Evolutionary conservation across 1,140 invertebrate genomes (phyloP), one percentile per base, ranked within the genome.

Genomic region (Plodia interpunctella): DNA sequence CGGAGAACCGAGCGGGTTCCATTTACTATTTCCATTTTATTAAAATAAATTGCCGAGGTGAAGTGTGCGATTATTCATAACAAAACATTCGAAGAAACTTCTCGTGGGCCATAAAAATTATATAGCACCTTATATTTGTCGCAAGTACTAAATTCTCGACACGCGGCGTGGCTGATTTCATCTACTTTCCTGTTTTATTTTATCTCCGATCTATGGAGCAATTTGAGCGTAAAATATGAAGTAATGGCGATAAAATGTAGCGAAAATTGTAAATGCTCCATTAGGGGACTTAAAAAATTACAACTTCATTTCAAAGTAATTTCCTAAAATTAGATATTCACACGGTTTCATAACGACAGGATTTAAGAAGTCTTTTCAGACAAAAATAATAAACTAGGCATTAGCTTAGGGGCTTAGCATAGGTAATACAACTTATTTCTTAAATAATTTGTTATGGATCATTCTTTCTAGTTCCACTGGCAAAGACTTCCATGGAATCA

Each of bases 101-200:
- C 38, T 44, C 3, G 38, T 44, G 13, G 38, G 38, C 10, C 38
- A 44, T 44, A 44, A 44, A 44, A 44, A n/a, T 44, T 44, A 44
- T 44, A 44, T 44, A 44, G 38, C n/a, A 44, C 13, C 38, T 15
- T 44, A 44, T 44, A 44, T 44, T 44, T 44, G 38, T 44, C 38
- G 38, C 38, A 44, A 44, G 38, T 44, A 44, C 15, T 44, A 44
- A 44, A 44, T 44, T 44, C 38, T 44, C 15, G 38, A n/a, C 38
- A 44, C 38, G 38, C 38, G 13, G 38, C 38, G 13, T 17, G 38
- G 38, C n/a, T 44, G 38, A 44, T 44, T 44, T 17, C 38, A 44
- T 44, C 38, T 44, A 44, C 38, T 44, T 44, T 44, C 38, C 38
- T 44, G 38, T 44, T 44, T 44, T 44, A 44, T 44, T 44, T 44